phyloP scores from a whole-genome alignment of 2,797 vertebrate species.

The Coracias cyanogaster region DNA sequence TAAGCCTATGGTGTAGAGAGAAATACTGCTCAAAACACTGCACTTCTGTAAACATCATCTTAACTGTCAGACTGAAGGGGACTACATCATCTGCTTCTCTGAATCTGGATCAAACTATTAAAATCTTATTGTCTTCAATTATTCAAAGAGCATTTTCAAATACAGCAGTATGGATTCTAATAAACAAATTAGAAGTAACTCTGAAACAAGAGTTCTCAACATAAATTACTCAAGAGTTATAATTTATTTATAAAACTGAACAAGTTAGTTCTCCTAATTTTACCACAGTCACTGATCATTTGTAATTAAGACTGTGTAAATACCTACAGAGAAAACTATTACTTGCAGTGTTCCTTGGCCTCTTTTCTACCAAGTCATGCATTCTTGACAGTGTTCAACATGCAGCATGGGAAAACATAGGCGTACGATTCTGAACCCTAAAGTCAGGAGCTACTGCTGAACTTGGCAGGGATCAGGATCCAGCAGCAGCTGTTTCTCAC shows the following conservation, averaged over 20 bases:
- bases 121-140: background rate
- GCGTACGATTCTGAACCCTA: background rate
- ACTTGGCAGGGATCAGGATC: background rate
- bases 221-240: background rate
- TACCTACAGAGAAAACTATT: background rate
- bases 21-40: background rate
- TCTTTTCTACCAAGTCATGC: rapidly evolving
- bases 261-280: background rate
- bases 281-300: background rate
- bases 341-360: background rate
- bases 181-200: background rate
- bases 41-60: background rate
- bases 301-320: constrained; percentile 21
- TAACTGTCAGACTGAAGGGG: background rate
- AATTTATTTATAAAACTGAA: background rate
- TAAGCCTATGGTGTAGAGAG: background rate
- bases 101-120: background rate
- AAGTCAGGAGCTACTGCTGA: background rate
- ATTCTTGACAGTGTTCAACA: background rate
- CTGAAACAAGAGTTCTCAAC: background rate
- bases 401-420: background rate
- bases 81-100: background rate
- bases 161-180: background rate
- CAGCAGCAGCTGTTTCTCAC: constrained; percentile 26
- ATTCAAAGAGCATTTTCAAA: background rate